Evolutionary conservation across 2,113 vertebrate genomes (phyloP).

Genomic region (Pionites leucogaster): DNA sequence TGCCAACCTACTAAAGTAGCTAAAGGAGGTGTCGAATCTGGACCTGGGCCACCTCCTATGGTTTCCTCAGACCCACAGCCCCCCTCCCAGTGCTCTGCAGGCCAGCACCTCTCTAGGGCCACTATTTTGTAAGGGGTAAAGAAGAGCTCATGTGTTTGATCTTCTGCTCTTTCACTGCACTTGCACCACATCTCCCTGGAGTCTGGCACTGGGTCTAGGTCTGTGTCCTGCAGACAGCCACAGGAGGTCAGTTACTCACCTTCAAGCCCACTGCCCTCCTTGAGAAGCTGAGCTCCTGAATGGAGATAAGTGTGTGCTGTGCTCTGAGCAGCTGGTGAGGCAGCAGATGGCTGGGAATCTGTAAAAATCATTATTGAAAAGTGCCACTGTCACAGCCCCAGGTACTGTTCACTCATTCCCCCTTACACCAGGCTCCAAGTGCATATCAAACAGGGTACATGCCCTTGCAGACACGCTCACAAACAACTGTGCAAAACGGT

Average conservation of each 20-base stretch:
- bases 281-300: background rate
- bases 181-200: background rate
- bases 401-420: conserved; percentile 7
- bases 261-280: background rate
- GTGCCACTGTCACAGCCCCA: background rate
- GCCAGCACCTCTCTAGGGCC: background rate
- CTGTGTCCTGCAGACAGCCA: background rate
- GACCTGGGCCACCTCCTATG: background rate
- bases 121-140: background rate
- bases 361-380: background rate
- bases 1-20: background rate
- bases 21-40: background rate
- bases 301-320: background rate
- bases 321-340: conserved; percentile 40
- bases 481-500: background rate
- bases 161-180: background rate
- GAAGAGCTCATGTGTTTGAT: background rate
- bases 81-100: background rate
- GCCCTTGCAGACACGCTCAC: background rate
- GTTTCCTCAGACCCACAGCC: background rate
- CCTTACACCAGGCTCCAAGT: background rate
- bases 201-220: background rate
- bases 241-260: background rate
- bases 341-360: conserved; percentile 51
- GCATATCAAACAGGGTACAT: conserved; percentile 9